These are phyloP conservation scores for Balearica regulorum DNA, from an alignment of 2,797 vertebrate species.

Conservation along the genomic window DNA sequence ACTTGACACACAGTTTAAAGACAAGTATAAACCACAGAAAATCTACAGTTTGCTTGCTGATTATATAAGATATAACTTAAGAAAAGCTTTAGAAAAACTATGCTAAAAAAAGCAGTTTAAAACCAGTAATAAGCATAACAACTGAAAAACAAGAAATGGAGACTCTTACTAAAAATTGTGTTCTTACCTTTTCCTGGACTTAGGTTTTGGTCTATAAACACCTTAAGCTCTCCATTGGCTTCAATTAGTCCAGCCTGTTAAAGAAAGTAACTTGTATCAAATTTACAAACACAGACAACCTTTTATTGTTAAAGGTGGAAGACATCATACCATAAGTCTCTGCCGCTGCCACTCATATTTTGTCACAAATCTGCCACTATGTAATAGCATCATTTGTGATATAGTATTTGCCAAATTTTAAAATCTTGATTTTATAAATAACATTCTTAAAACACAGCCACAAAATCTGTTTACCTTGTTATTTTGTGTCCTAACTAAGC, in stretches of 20 bases:
- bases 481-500: neutral
- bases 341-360: neutral
- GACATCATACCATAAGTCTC: neutral
- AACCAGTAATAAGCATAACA: neutral
- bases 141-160: neutral
- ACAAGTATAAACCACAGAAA: neutral
- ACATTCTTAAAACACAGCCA: neutral
- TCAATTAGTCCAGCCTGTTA: slow-evolving; percentile 95
- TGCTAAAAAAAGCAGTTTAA: neutral
- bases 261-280: slow-evolving; percentile 34
- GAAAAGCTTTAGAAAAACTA: neutral
- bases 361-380: neutral
- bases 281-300: neutral
- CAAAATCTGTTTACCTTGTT: neutral
- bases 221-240: slow-evolving; percentile 98
- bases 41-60: neutral
- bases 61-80: neutral
- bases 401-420: neutral
- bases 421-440: neutral
- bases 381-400: neutral
- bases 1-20: neutral
- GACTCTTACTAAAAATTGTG: neutral
- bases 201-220: slow-evolving; percentile 99
- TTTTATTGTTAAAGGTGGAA: neutral
- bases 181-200: slow-evolving; percentile 96